Evolutionary conservation across 2,113 vertebrate species (phyloP), one percentile per base, ranked within the genome.

Genomic region (Phrynosoma platyrhinos): DNA sequence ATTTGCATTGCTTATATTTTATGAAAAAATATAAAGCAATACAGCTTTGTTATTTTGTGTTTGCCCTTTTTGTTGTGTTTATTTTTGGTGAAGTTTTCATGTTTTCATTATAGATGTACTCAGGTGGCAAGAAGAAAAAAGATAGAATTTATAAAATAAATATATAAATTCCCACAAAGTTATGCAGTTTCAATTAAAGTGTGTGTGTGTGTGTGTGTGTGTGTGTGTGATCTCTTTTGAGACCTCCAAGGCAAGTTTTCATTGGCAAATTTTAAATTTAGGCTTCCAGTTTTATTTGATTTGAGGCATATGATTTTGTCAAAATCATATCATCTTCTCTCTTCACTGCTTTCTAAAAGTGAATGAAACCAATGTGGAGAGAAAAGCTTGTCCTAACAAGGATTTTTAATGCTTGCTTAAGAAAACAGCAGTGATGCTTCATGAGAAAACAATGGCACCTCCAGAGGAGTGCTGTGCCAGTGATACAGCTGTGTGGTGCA

Each of bases 401-500:
- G 14, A 0, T 0, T 72, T 52, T 89, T 72, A 9, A 86, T 58
- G 1, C 85, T 75, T 9, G 58, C 0, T 0, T 0, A 13, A 20
- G 42, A 72, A 69, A 36, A 30, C 83, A 2, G 32, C 78, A 82
- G 47, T 69, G 58, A 14, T 62, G 18, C 16, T 62, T 62, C 58
- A 36, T 4, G 27, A 20, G 36, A 6, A 72, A 87, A 42, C 23
- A 81, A 1, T 55, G 83, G 8, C 80, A 68, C 1, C 0, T 83
- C 23, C 5, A 27, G 20, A 80, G 53, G 32, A 32, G 79, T 3
- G 0, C 55, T 32, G 32, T 84, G 64, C 76, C 89, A 69, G 18
- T 0, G 82, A 9, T 0, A 0, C 12, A n/a, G 74, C 55, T 75
- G 25, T 0, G 0, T 1, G 8, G 4, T 7, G 6, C 53, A 64